phyloP scores from a whole-genome alignment of 2,888 invertebrate genomes.

The Lathronympha strigana region DNA sequence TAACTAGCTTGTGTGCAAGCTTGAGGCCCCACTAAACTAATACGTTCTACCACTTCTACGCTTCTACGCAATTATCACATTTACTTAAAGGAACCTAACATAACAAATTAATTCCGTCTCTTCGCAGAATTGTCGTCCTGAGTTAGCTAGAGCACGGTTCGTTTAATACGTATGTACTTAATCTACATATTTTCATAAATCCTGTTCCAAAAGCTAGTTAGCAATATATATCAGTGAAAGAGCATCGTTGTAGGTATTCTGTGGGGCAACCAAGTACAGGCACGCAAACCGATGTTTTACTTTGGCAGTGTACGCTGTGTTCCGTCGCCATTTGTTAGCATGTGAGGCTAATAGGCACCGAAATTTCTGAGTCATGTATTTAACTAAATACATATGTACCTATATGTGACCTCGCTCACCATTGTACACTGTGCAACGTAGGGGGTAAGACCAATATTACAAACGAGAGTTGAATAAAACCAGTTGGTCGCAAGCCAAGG shows the following conservation, averaged over 20 bases:
- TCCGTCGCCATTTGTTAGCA: slow-evolving; percentile 22
- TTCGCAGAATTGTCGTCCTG: slow-evolving; percentile 2
- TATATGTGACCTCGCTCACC: no score
- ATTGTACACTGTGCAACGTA: no score
- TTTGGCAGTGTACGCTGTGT: slow-evolving; percentile 51
- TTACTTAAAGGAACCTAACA: slow-evolving; percentile 3
- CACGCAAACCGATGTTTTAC: slow-evolving; percentile 76
- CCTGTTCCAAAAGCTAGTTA: slow-evolving; percentile 45
- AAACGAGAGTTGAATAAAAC: no score
- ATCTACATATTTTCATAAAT: slow-evolving; percentile 54
- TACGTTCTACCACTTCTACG: not conserved
- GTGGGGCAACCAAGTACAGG: slow-evolving; percentile 62
- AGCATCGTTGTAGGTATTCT: slow-evolving; percentile 52
- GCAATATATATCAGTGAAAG: slow-evolving; percentile 58
- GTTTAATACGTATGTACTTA: slow-evolving; percentile 40
- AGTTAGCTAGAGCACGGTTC: slow-evolving; percentile 9
- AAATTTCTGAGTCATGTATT: slow-evolving; percentile 34
- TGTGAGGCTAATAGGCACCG: slow-evolving; percentile 22
- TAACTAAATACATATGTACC: no score
- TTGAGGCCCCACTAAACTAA: not conserved
- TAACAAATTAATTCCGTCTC: slow-evolving; percentile 6
- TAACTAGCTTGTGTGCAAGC: no score
- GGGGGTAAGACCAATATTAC: no score
- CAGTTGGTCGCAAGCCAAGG: no score
- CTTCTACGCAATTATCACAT: not conserved